These are phyloP conservation scores for Lontra canadensis DNA, from an alignment of 2,113 vertebrate species.

Conservation along the genomic window DNA sequence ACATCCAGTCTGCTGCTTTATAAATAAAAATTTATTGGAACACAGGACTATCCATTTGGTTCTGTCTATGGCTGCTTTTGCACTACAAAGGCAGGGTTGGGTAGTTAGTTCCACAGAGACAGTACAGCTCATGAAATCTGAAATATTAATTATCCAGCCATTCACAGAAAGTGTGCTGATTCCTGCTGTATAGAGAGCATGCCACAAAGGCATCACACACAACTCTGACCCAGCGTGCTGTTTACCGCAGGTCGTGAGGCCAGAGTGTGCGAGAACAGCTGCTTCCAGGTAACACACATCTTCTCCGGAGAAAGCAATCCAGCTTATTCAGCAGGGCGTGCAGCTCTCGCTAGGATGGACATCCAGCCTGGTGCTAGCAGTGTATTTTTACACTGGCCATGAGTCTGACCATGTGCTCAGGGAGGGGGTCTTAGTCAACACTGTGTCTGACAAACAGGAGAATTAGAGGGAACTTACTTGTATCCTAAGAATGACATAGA, in stretches of 20 bases:
- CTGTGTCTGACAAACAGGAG: background rate
- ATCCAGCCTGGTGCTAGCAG: background rate
- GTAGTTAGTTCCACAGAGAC: background rate
- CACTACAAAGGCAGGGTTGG: background rate
- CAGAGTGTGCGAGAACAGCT: background rate
- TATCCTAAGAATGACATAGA: background rate
- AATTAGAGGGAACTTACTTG: slow-evolving; percentile 16
- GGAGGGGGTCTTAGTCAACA: background rate
- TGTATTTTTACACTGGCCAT: background rate
- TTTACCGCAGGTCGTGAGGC: background rate
- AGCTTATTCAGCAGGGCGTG: background rate
- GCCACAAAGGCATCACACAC: background rate
- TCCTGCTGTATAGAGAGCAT: background rate
- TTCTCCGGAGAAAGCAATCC: background rate
- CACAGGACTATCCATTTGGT: background rate
- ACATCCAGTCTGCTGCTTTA: background rate
- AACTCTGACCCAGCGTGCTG: background rate
- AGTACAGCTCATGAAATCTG: background rate
- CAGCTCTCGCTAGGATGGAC: background rate
- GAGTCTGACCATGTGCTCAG: background rate
- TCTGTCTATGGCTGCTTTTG: background rate
- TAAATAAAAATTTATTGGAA: slow-evolving; percentile 46
- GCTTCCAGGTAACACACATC: background rate
- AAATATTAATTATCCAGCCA: background rate
- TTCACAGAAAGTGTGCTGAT: background rate